These are phyloP conservation scores for Plecturocebus donacophilus DNA, from an alignment of 2,113 vertebrate genomes.

Conservation along the genomic window DNA sequence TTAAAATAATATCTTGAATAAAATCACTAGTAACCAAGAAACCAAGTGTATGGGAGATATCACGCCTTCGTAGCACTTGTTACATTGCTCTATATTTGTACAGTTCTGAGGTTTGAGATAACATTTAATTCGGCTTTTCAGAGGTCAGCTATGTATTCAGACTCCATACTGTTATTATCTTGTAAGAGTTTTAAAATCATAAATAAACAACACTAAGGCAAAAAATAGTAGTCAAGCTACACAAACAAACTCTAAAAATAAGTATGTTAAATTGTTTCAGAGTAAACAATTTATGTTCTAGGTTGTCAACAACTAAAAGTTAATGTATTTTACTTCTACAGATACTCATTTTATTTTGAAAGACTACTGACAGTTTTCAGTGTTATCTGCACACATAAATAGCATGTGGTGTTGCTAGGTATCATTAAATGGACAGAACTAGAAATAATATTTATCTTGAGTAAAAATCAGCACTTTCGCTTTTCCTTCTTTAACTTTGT, in stretches of 20 bases:
- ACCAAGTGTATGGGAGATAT: neutral
- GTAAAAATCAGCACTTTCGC: neutral
- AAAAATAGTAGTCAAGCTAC: neutral
- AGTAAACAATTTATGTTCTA: neutral
- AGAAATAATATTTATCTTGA: neutral
- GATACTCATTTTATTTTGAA: neutral
- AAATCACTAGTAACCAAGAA: neutral
- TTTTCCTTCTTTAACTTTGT: neutral
- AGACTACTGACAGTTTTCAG: neutral
- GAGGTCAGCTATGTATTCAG: neutral
- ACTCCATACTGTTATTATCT: neutral
- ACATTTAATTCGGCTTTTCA: neutral
- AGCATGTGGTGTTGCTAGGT: neutral
- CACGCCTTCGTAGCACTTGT: neutral
- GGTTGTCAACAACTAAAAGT: neutral
- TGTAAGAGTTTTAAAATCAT: neutral
- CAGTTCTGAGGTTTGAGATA: neutral
- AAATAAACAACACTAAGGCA: neutral
- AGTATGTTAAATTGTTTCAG: neutral
- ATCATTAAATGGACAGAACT: neutral
- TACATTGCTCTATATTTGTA: neutral
- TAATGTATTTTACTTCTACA: neutral
- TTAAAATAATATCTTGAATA: neutral
- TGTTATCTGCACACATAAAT: neutral
- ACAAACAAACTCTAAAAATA: neutral